Evolutionary conservation across 2,113 vertebrate species (phyloP).

Genomic region (Nannospalax galili): DNA sequence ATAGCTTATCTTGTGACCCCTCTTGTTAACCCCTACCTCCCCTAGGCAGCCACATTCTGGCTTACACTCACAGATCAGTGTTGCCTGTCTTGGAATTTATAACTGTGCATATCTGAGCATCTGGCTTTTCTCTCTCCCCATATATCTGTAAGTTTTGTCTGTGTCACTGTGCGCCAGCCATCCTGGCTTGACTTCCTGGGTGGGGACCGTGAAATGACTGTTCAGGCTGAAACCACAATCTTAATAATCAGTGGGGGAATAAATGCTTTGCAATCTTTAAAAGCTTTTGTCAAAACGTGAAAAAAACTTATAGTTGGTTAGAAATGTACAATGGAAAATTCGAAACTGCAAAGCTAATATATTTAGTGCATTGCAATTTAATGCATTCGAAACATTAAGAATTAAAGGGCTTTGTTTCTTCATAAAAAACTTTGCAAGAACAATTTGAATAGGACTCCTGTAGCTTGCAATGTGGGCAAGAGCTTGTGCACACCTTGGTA

Average conservation of each 20-base stretch:
- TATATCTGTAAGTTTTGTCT: neutral
- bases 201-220: neutral
- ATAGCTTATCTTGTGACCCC: neutral
- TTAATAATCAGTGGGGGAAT: neutral
- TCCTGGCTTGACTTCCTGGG: fast-evolving
- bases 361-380: neutral
- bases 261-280: neutral
- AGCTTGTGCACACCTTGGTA: neutral
- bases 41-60: neutral
- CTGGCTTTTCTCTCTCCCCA: neutral
- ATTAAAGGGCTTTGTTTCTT: neutral
- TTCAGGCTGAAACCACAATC: neutral
- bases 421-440: neutral
- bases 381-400: conserved; percentile 9
- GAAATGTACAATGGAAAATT: neutral
- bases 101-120: neutral
- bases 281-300: conserved; percentile 5
- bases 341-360: neutral
- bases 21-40: too few species aligned
- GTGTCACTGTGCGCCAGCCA: neutral
- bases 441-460: neutral
- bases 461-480: neutral
- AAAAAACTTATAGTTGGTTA: conserved; percentile 1
- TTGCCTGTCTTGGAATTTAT: neutral
- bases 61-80: neutral